Evolutionary conservation across 2,113 vertebrate genomes (phyloP).

Genomic region (Numida meleagris): DNA sequence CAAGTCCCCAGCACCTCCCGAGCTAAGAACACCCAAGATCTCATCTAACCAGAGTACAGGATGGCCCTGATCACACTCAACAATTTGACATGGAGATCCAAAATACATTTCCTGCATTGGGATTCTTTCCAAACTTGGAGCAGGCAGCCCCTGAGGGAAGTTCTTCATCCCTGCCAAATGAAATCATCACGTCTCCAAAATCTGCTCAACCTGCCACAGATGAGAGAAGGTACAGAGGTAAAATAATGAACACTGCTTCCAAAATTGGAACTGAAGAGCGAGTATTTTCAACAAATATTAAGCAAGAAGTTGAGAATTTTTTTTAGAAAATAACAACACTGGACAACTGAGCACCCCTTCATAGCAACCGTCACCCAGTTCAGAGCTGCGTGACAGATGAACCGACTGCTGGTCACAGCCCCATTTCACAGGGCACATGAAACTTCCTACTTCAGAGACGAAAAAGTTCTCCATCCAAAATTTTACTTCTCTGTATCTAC

Average conservation of each 20-base stretch:
- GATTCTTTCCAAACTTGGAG: constrained; percentile 15
- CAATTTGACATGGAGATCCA: constrained; percentile 24
- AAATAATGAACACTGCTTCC: not conserved
- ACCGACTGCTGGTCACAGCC: not conserved
- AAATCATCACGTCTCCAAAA: constrained; percentile 33
- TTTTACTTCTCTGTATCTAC: not conserved
- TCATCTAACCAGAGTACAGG: constrained; percentile 18
- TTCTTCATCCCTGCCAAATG: not conserved
- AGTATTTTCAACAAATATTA: not conserved
- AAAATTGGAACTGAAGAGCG: not conserved
- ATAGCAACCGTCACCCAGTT: not conserved
- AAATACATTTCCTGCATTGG: constrained; percentile 16
- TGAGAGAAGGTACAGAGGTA: not conserved
- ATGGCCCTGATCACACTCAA: constrained; percentile 34
- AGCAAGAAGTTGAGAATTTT: not conserved
- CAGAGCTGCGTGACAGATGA: not conserved
- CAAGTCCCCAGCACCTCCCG: not conserved
- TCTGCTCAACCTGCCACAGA: not conserved
- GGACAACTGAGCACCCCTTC: not conserved
- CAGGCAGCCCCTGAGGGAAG: constrained; percentile 15
- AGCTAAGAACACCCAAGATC: constrained; percentile 45
- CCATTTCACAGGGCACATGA: rapidly evolving
- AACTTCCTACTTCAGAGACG: not conserved
- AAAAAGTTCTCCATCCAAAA: not conserved
- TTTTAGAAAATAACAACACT: not conserved